These are phyloP conservation scores for Protosalanx chinensis DNA, from an alignment of 2,797 vertebrate species.

Conservation along the genomic window DNA sequence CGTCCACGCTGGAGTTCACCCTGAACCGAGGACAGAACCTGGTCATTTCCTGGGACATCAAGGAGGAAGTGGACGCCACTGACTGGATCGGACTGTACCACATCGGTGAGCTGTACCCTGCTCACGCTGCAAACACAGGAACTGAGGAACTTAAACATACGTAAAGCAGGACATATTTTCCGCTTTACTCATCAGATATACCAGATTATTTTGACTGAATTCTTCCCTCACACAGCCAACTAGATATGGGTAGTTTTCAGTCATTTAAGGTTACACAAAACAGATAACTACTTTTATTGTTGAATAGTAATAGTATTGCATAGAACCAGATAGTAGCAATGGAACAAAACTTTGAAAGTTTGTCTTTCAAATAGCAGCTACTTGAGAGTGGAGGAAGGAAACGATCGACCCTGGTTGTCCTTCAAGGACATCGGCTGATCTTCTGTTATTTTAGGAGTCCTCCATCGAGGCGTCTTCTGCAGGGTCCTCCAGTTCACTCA, in stretches of 20 bases:
- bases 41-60: conserved; percentile 98
- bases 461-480: conserved; percentile 42
- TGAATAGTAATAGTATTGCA: neutral
- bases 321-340: neutral
- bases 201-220: too few relatives aligned
- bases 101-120: conserved; percentile 79
- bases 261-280: neutral
- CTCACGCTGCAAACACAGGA: too few relatives aligned
- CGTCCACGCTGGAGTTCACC: conserved; percentile 90
- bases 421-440: conserved; percentile 46
- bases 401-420: conserved; percentile 43
- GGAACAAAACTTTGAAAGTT: too few relatives aligned
- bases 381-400: neutral
- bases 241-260: too few relatives aligned
- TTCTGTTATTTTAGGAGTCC: conserved; percentile 36
- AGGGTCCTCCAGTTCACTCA: conserved; percentile 49
- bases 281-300: neutral
- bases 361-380: neutral
- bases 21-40: conserved; percentile 90
- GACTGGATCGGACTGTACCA: conserved; percentile 99
- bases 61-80: conserved; percentile 96
- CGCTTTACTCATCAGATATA: too few relatives aligned
- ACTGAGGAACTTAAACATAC: neutral
- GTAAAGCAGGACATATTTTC: too few relatives aligned
- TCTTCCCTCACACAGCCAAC: too few relatives aligned